Base-by-base conservation (phyloP, 2,113 vertebrate species). In the Microtus ochrogaster region DNA sequence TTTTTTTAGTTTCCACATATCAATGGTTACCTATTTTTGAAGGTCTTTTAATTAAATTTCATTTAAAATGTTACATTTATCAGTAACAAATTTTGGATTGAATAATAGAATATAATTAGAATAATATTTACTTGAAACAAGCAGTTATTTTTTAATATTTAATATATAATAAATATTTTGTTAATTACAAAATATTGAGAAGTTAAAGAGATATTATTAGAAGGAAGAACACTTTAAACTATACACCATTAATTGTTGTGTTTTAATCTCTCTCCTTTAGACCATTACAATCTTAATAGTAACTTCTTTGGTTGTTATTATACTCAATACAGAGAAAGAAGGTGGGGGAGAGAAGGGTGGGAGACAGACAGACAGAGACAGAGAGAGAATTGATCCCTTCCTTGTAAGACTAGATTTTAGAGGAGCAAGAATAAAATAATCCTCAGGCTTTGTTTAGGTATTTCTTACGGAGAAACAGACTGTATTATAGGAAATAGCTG, bases 1-100 rank as follows among this genome's bases (percentile, higher is more conserved):
- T 94, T 96, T 94, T 55, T 92, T 92, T 61, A n/a, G 79, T 90
- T 97, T 95, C 76, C 84, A 28, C 24, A 5, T 10, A 44, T 11
- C 5, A 44, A 26, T 63, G 76, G 61, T 44, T 87, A 41, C 70
- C 70, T 88, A 91, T 77, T 82, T 82, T 85, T 81, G 30, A 19
- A 81, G 61, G 10, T 68, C 9, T 85, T 96, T 97, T 55, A 16
- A 68, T 84, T 95, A 93, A 65, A 91, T 88, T 82, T 89, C 3
- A 91, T 91, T 90, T 66, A 22, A 72, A 92, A 66, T 93, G 30
- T 33, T 55, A 73, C 52, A 94, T 86, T 92, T 74, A 63, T 66
- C 63, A 41, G 24, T 90, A 55, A 28, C 77, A 84, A 41, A 92
- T 92, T 90, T 90, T 96, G 22, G 76, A 65, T 87, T 97, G 2